Conservation (phyloP, 2,888 invertebrate genomes). For the Lacanobia oleracea region DNA sequence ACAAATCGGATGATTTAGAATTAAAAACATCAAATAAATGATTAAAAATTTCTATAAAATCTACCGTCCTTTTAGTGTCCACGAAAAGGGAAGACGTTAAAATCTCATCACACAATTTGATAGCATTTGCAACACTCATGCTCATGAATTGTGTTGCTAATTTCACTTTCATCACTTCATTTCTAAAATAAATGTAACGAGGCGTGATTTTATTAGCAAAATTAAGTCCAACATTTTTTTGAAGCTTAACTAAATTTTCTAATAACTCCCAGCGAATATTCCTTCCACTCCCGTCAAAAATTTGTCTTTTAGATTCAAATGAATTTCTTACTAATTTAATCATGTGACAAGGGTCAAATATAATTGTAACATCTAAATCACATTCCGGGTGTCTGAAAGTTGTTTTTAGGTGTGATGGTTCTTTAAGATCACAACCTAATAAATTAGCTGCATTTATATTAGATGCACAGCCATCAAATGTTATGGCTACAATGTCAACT, state of each 20-base stretch:
- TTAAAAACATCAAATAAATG: no score
- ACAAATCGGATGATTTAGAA: no score
- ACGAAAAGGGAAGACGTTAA: no score
- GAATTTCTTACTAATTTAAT: slow-evolving; percentile 44
- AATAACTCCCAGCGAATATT: slow-evolving; percentile 28
- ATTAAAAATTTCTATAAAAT: no score
- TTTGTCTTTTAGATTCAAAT: slow-evolving; percentile 31
- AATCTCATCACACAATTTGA: slow-evolving; percentile 3
- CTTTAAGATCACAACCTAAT: background rate
- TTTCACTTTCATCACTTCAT: slow-evolving; percentile 51
- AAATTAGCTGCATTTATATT: slow-evolving; percentile 41
- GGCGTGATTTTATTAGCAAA: slow-evolving; percentile 48
- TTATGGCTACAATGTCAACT: slow-evolving; percentile 53
- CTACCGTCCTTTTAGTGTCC: no score
- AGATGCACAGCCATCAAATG: slow-evolving; percentile 47
- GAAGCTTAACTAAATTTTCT: slow-evolving; percentile 33
- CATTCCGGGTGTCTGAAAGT: no score
- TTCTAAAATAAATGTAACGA: slow-evolving; percentile 45
- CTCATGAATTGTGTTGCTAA: slow-evolving; percentile 36
- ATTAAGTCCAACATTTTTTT: slow-evolving; percentile 38
- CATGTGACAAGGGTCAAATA: background rate
- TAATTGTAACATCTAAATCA: no score
- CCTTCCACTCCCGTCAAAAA: slow-evolving; percentile 21
- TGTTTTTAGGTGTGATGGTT: no score
- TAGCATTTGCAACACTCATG: slow-evolving; percentile 52